These are phyloP conservation scores for Cryptocheilus praepositus DNA, from an alignment of 2,888 invertebrate species.

Conservation along the genomic window DNA sequence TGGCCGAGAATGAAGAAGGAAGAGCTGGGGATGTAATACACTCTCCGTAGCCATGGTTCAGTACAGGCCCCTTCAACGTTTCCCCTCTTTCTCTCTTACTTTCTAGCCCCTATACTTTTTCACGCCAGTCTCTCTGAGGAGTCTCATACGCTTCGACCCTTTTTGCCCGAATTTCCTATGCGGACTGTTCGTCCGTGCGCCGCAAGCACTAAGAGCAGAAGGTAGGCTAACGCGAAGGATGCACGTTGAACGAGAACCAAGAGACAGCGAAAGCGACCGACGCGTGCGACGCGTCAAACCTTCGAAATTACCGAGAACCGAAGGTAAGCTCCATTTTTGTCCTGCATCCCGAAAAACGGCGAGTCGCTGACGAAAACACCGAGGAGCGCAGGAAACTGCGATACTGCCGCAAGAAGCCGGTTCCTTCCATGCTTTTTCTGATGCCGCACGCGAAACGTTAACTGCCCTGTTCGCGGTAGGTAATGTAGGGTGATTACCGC, in stretches of 20 bases:
- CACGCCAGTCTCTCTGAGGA: neutral
- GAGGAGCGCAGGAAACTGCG: too few species aligned
- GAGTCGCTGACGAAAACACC: too few species aligned
- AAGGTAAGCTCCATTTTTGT: too few species aligned
- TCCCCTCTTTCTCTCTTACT: conserved; percentile 35
- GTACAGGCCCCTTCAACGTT: conserved; percentile 34
- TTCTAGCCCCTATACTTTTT: conserved; percentile 27
- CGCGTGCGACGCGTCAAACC: too few species aligned
- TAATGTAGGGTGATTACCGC: neutral
- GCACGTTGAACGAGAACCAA: too few species aligned
- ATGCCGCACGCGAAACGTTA: neutral
- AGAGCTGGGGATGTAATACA: conserved; percentile 51
- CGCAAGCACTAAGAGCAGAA: too few species aligned
- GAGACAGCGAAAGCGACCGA: too few species aligned
- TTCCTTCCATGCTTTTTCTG: neutral
- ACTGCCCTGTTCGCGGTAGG: neutral
- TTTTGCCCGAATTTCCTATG: neutral
- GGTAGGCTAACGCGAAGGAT: too few species aligned
- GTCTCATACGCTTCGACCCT: neutral
- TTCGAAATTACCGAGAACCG: too few species aligned
- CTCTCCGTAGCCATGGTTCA: conserved; percentile 35
- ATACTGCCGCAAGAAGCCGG: too few species aligned
- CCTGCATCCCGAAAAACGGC: neutral
- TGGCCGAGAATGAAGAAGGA: conserved; percentile 53
- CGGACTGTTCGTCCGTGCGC: too few species aligned